phyloP scores from a whole-genome alignment of 2,797 vertebrate genomes.

The Vultur gryphus region DNA sequence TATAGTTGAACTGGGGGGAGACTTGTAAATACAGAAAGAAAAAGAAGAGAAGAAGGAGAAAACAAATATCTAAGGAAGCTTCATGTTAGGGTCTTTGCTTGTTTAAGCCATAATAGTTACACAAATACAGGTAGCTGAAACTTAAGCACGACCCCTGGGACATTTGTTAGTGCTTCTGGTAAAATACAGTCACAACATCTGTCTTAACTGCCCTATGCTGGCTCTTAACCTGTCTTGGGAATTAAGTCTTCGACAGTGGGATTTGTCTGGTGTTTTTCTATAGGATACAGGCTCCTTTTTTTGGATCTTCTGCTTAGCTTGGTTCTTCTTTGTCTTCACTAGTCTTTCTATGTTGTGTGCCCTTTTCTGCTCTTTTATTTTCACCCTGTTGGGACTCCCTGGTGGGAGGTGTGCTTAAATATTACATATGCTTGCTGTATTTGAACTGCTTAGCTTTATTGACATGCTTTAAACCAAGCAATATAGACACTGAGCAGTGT shows the following conservation, averaged over 20 bases:
- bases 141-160: background rate
- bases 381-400: background rate
- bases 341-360: background rate
- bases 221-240: background rate
- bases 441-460: background rate
- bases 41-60: background rate
- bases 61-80: background rate
- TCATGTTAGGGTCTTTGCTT: background rate
- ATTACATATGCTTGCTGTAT: background rate
- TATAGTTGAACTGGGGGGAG: background rate
- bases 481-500: background rate
- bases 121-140: background rate
- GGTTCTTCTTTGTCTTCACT: background rate
- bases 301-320: background rate
- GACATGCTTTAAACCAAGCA: background rate
- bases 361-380: background rate
- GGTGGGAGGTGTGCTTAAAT: background rate
- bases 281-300: background rate
- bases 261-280: background rate
- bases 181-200: background rate
- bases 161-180: background rate
- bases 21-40: background rate
- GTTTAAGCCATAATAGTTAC: background rate
- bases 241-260: background rate
- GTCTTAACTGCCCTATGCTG: background rate